Conservation (phyloP, 2,888 invertebrate genomes). For the Lepetodrilus schrolli region DNA sequence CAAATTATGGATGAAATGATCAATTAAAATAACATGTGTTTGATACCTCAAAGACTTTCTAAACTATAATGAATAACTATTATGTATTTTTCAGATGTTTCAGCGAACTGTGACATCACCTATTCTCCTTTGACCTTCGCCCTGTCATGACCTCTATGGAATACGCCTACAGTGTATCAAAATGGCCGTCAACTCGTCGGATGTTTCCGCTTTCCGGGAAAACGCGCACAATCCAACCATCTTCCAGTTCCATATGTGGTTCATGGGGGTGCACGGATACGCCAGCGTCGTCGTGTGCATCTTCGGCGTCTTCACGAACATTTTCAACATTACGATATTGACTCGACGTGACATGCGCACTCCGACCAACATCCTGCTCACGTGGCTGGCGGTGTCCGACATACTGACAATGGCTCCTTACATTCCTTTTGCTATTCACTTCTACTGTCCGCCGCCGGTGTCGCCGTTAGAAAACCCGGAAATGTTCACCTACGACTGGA, state of each 20-base stretch:
- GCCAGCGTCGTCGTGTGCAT: constrained; percentile 89
- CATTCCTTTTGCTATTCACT: constrained; percentile 89
- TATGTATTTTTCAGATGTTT: no score
- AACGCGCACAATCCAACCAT: constrained; percentile 11
- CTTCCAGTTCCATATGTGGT: constrained; percentile 52
- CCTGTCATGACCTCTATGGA: no score
- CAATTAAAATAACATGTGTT: no score
- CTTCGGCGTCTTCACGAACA: constrained; percentile 91
- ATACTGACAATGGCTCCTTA: constrained; percentile 92
- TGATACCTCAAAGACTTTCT: no score
- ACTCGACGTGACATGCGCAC: constrained; percentile 88
- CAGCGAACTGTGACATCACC: no score
- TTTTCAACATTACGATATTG: constrained; percentile 91
- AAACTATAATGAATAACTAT: no score
- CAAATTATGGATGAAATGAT: no score
- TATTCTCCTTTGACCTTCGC: no score
- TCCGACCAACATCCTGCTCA: constrained; percentile 92
- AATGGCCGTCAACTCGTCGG: constrained; percentile 28
- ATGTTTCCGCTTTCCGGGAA: constrained; percentile 32
- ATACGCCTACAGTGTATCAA: no score
- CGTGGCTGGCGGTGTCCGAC: constrained; percentile 89
- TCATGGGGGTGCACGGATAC: constrained; percentile 83
- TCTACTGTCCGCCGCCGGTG: constrained; percentile 64
- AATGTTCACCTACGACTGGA: constrained; percentile 72
- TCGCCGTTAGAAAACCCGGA: constrained; percentile 51